Evolutionary conservation across 2,113 vertebrate genomes (phyloP).

Genomic region (Ramphastos sulfuratus): DNA sequence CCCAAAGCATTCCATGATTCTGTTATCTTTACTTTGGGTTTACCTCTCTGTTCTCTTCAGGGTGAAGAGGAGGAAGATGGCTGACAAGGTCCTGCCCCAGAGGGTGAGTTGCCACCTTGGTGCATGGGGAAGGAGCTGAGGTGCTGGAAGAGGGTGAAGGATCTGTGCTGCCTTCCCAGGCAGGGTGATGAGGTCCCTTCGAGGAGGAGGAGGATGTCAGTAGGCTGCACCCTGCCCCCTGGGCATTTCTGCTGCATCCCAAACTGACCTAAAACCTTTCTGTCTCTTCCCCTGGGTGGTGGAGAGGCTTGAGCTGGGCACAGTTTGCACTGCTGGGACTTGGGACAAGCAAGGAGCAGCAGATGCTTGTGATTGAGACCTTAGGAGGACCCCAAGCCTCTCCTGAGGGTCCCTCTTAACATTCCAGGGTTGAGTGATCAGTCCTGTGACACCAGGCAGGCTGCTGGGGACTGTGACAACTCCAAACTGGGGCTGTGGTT

Average conservation of each 20-base stretch:
- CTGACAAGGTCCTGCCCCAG: slow-evolving; percentile 97
- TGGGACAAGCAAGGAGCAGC: background rate
- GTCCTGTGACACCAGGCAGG: background rate
- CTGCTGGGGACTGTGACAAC: background rate
- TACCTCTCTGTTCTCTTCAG: slow-evolving; percentile 63
- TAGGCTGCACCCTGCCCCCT: accelerated
- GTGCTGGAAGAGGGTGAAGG: background rate
- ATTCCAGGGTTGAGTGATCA: background rate
- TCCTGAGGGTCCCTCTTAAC: background rate
- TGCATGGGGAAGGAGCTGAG: accelerated
- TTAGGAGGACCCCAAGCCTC: background rate
- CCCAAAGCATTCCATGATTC: background rate
- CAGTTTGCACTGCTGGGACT: background rate
- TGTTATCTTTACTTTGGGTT: background rate
- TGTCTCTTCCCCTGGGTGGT: background rate
- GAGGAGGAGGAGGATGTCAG: background rate
- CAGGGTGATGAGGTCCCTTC: background rate
- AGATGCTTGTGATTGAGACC: background rate
- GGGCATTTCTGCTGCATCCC: background rate
- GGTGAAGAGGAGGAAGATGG: slow-evolving; percentile 96
- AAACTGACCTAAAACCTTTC: background rate
- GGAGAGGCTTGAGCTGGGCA: background rate
- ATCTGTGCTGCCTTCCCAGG: background rate
- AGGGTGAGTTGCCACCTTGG: slow-evolving; percentile 79
- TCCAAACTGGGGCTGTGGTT: background rate